Evolutionary conservation across 2,888 invertebrate species (phyloP), one percentile per base, ranked within the genome.

Genomic region (Aphidius colemani): DNA sequence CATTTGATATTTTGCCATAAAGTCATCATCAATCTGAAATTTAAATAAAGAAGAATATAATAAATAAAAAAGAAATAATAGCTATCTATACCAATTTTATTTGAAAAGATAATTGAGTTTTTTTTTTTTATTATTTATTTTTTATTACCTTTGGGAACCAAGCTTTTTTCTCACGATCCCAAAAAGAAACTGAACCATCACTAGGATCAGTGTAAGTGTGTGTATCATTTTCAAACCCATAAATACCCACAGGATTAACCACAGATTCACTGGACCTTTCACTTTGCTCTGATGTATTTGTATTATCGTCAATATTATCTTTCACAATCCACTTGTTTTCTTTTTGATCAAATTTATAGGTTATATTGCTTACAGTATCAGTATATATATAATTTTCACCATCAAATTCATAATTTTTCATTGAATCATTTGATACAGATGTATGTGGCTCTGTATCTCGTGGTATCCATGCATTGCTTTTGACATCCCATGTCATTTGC

Each of bases 1-100:
- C 89, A 98, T 92, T 84, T 98, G 97, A 85, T 99, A 99, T 63
- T 88, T 87, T 0, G 98, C 98, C 85, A 98, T 88, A 78, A 98
- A 98, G 74, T 98, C 95, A 75, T 96, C 96, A 84, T 97, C 95
- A 67, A 98, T 89, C 86, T 89, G 78, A 7, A 79, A 74, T 41
- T 55, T 11, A 46, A 65, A 45, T 50, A 64, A 39, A 55, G 43
- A 43, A 44, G 30, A 13, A 49, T 56, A 30, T 10, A 51, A 56
- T 45, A n/a, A n/a, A 51, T 49, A 13, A 50, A 41, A 9, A 45
- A 43, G 18, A 18, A 18, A 18, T 18, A 18, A 18, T 18, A 18
- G 1, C 13, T 18, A 18, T 18, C 13, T 18, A 18, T 18, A 18
- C 30, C 5, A 30, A 30, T 30, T 9, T 45, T 53, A 10, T 51